These are phyloP conservation scores for Aurelia sp. DNA, from an alignment of 30 jellyfish, hydroid and myxozoan species.

Conservation along the genomic window DNA sequence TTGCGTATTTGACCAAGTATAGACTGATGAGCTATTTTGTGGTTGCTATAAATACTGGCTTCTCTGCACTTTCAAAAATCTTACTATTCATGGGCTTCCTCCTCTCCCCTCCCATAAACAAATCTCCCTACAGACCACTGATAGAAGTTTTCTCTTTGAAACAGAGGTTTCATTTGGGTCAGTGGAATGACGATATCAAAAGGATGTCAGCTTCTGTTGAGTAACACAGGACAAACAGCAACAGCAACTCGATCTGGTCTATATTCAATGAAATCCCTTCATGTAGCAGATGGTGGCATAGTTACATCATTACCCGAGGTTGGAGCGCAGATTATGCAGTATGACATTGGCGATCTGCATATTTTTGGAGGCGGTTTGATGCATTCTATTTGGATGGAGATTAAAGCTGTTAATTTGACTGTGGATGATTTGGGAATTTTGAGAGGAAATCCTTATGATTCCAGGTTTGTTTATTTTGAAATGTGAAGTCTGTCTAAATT, in stretches of 20 bases:
- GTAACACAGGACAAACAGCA: constrained; percentile 45
- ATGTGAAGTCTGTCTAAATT: too few species aligned
- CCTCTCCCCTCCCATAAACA: too few species aligned
- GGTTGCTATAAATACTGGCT: too few species aligned
- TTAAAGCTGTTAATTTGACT: constrained; percentile 42
- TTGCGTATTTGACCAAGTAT: too few species aligned
- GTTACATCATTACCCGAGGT: constrained; percentile 67
- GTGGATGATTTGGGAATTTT: constrained; percentile 68
- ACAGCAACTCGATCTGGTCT: constrained; percentile 59
- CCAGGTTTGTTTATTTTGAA: constrained; percentile 12
- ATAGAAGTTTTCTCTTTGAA: not conserved
- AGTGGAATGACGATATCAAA: constrained; percentile 41
- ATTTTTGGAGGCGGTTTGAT: constrained; percentile 61
- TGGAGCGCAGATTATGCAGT: constrained; percentile 42
- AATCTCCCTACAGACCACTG: too few species aligned
- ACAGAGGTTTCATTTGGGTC: constrained; percentile 58
- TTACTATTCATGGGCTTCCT: too few species aligned
- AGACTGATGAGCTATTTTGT: too few species aligned
- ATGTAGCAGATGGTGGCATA: constrained; percentile 55
- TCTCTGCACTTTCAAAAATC: too few species aligned
- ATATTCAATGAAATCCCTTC: constrained; percentile 40
- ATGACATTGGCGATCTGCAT: constrained; percentile 45
- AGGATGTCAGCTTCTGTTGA: constrained; percentile 53
- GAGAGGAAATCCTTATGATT: constrained; percentile 56
- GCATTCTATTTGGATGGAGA: constrained; percentile 49